Evolutionary conservation across 92 coral and sea anemone genomes (phyloP).

Genomic region (Umimayanthus kanabou): DNA sequence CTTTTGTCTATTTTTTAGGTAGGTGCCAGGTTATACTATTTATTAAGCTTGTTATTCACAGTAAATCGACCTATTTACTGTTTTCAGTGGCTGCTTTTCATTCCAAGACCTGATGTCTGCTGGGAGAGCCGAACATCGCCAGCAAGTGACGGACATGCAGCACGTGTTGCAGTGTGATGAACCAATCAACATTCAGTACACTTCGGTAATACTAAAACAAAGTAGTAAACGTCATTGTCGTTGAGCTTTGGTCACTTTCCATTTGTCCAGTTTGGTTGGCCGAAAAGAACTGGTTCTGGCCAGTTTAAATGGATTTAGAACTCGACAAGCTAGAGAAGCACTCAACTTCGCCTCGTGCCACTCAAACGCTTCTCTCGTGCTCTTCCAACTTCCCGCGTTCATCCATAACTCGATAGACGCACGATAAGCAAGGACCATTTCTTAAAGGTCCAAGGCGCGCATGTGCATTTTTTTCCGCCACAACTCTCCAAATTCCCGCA

Average conservation of each 20-base stretch:
- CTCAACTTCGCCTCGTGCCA: no score
- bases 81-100: conserved; percentile 81
- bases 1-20: neutral
- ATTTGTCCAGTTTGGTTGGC: no score
- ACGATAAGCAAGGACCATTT: no score
- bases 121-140: conserved; percentile 69
- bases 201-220: conserved; percentile 71
- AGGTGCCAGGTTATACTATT: neutral
- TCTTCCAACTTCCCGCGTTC: no score
- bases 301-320: no score
- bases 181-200: conserved; percentile 95
- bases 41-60: neutral
- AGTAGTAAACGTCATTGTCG: neutral
- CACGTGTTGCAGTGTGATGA: conserved; percentile 83
- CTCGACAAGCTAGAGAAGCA: no score
- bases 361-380: no score
- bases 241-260: neutral
- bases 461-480: no score
- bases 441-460: no score
- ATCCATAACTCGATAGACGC: no score
- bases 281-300: no score
- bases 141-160: conserved; percentile 67
- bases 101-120: conserved; percentile 77
- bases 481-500: no score
- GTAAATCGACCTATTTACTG: neutral